Conservation (phyloP, 2,888 invertebrate genomes). For the Caenorhabditis sp. region DNA sequence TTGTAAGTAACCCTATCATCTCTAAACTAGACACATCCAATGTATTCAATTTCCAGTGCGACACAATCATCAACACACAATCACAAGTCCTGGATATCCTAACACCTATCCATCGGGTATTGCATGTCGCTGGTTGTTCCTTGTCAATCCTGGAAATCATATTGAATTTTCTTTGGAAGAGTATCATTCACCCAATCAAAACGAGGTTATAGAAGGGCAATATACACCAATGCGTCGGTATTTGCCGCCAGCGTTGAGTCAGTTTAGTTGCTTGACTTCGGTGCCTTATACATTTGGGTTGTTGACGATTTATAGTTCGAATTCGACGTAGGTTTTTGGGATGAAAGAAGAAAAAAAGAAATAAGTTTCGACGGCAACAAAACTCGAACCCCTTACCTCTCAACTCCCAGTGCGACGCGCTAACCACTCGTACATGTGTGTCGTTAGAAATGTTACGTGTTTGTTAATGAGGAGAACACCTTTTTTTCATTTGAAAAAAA, state of each 20-base stretch:
- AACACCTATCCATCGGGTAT: slow-evolving; percentile 45
- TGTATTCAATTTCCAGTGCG: background rate
- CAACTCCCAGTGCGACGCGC: too few species aligned
- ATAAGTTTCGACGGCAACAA: too few species aligned
- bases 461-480: too few species aligned
- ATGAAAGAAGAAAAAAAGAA: too few species aligned
- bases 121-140: slow-evolving; percentile 29
- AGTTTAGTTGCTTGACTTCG: slow-evolving; percentile 10
- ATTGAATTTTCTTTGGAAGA: slow-evolving; percentile 49
- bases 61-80: slow-evolving; percentile 6
- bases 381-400: too few species aligned
- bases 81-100: slow-evolving; percentile 45
- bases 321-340: background rate
- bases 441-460: too few species aligned
- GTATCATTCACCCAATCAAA: slow-evolving; percentile 42
- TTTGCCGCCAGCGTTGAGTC: background rate
- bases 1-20: too few species aligned
- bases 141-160: slow-evolving; percentile 45
- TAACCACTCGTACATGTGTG: too few species aligned
- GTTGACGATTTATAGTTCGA: slow-evolving; percentile 21
- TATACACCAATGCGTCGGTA: background rate
- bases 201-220: slow-evolving; percentile 14
- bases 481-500: background rate
- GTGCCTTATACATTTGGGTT: slow-evolving; percentile 24
- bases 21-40: too few species aligned